Conservation (phyloP, 1,140 invertebrate genomes). For the Babylonia areolata region DNA sequence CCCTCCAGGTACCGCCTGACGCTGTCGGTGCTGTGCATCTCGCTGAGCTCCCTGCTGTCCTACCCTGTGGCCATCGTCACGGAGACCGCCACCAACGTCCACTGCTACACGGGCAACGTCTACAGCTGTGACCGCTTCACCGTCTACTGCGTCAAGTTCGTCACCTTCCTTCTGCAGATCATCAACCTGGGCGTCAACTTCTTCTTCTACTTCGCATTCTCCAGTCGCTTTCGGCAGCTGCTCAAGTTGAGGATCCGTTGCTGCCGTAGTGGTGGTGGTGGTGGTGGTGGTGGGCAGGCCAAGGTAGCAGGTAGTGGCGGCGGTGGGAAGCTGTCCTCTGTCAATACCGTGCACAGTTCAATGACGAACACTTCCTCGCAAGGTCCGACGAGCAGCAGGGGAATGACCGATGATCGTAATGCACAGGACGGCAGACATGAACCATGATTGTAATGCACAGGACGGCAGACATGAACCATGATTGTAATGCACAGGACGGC, state of each 20-base stretch:
- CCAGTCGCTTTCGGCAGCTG: not conserved
- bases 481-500: no score
- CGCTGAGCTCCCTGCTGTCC: not conserved
- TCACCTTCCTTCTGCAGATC: conserved; percentile 12
- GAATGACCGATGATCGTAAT: no score
- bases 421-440: no score
- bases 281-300: no score
- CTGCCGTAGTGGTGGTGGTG: no score
- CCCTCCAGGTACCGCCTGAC: conserved; percentile 1
- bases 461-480: no score
- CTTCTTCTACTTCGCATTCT: not conserved
- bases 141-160: conserved; percentile 12
- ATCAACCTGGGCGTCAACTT: conserved; percentile 24
- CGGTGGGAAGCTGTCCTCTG: no score
- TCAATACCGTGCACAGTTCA: no score
- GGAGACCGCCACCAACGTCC: conserved; percentile 7
- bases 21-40: not conserved
- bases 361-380: no score
- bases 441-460: no score
- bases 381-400: no score
- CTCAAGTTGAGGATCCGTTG: not conserved
- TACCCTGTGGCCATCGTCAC: not conserved
- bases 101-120: not conserved
- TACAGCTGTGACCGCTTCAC: not conserved
- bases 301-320: no score